phyloP scores from a whole-genome alignment of 2,113 vertebrate species.

The human region GRCh38 chr4:5616001-5616500 shows the following conservation, averaged over 20 bases:
- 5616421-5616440: too few relatives aligned
- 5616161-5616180: not conserved
- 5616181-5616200: not conserved
- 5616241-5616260: not conserved
- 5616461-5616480: not conserved
- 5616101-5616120: fast-evolving
- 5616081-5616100: not conserved
- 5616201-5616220: not conserved
- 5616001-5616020: not conserved
- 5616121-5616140: not conserved
- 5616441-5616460: not conserved
- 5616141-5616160: not conserved
- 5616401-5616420: not conserved
- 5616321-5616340: not conserved
- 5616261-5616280: not conserved
- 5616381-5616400: not conserved
- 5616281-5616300: not conserved
- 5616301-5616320: not conserved
- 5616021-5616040: fast-evolving
- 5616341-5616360: fast-evolving
- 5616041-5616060: not conserved
- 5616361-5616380: not conserved
- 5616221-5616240: not conserved
- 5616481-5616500: not conserved
- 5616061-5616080: fast-evolving